Evolutionary conservation across 2,797 vertebrate species (phyloP).

Genomic region (Gymnodraco acuticeps): DNA sequence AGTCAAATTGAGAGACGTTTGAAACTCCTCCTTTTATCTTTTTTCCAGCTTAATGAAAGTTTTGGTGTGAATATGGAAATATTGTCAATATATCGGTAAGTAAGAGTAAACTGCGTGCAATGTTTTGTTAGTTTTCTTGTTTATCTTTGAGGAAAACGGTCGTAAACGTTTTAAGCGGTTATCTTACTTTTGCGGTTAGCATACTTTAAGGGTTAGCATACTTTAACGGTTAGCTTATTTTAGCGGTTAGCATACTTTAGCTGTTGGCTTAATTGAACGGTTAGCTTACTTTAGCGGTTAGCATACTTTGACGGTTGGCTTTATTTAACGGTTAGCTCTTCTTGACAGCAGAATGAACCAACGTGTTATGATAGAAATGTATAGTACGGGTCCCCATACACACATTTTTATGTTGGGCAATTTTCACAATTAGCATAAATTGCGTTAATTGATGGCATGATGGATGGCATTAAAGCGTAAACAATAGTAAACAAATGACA

Average conservation of each 20-base stretch:
- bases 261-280: not conserved
- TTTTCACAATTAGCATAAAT: no score
- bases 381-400: no score
- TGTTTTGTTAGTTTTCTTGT: not conserved
- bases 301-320: not conserved
- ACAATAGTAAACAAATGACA: no score
- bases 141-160: not conserved
- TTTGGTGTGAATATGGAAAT: accelerated
- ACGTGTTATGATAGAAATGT: no score
- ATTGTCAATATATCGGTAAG: not conserved
- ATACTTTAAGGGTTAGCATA: not conserved
- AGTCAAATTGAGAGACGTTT: not conserved
- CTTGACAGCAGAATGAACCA: no score
- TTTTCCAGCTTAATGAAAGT: not conserved
- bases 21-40: not conserved
- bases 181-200: not conserved
- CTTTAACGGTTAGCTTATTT: no score
- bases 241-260: no score
- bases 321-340: no score
- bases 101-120: no score
- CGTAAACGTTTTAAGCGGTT: not conserved
- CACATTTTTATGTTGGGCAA: no score
- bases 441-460: no score
- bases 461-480: no score
- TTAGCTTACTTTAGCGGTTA: not conserved